Percentiles rank a stretch among this genome's conserved stretches.
phyloP scores from a whole-genome alignment of 2,888 invertebrate species.

The Pollenia angustigena region DNA sequence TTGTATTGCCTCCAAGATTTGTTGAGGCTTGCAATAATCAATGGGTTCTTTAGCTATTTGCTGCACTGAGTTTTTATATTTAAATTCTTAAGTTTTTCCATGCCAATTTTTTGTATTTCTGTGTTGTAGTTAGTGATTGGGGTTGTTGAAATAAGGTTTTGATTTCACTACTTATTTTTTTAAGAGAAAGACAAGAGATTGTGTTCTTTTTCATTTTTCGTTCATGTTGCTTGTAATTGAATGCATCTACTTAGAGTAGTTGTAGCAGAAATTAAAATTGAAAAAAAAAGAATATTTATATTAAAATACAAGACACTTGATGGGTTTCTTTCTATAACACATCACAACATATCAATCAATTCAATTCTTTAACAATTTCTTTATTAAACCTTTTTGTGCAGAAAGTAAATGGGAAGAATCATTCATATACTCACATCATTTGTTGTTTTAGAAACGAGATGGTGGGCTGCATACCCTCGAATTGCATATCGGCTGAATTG shows the following conservation, averaged over 20 bases:
- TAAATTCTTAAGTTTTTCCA: constrained; percentile 71
- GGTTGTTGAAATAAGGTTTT: constrained; percentile 79
- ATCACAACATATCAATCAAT: constrained; percentile 63
- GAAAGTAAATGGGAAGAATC: neutral
- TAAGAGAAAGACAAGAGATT: constrained; percentile 59
- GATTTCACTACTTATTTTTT: constrained; percentile 73
- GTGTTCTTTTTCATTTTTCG: constrained; percentile 35
- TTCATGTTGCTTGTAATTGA: constrained; percentile 56
- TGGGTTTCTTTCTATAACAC: constrained; percentile 79
- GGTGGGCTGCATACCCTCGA: constrained; percentile 97
- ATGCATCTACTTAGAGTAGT: constrained; percentile 75
- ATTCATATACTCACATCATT: constrained; percentile 77
- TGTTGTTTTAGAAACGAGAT: constrained; percentile 94
- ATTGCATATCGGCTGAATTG: constrained; percentile 94
- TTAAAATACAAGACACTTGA: constrained; percentile 79
- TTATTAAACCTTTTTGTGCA: neutral
- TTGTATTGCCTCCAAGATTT: constrained; percentile 69
- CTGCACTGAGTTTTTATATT: constrained; percentile 62
- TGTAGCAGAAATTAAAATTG: constrained; percentile 79
- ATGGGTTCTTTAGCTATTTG: constrained; percentile 70
- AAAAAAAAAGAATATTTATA: constrained; percentile 50
- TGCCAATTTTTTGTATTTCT: constrained; percentile 18
- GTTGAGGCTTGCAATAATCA: constrained; percentile 72
- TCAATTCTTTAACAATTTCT: constrained; percentile 25
- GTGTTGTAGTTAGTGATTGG: constrained; percentile 72